Percentiles rank a stretch among this genome's conserved stretches.
Evolutionary conservation across 1,140 invertebrate species (phyloP).

Genomic region (Chelonus insularis): DNA sequence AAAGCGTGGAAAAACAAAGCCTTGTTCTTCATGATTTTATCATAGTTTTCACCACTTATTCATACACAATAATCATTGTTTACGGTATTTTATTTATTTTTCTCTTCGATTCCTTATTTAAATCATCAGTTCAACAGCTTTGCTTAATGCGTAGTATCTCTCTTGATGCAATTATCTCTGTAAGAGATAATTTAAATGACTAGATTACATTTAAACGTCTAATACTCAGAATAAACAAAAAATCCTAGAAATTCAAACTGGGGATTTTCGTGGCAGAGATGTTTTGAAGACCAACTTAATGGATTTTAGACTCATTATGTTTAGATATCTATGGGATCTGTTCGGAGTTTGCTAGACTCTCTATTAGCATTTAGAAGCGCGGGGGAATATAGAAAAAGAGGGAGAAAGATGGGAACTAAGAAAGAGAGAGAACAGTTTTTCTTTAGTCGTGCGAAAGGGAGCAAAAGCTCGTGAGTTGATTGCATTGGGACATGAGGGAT

Average conservation of each 20-base stretch:
- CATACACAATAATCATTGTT: too few species aligned
- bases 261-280: too few species aligned
- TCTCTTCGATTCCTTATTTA: too few species aligned
- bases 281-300: neutral
- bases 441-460: neutral
- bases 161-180: too few species aligned
- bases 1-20: neutral
- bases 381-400: neutral
- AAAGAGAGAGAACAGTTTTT: constrained; percentile 5
- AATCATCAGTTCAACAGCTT: too few species aligned
- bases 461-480: constrained; percentile 19
- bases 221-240: too few species aligned
- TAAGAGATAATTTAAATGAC: too few species aligned
- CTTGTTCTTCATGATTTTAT: neutral
- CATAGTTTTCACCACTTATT: neutral
- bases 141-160: too few species aligned
- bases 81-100: too few species aligned
- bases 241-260: too few species aligned
- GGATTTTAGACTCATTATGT: neutral
- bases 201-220: too few species aligned
- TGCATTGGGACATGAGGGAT: constrained; percentile 7
- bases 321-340: neutral
- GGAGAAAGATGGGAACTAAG: neutral
- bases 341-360: neutral
- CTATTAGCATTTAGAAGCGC: neutral